phyloP scores from a whole-genome alignment of 64 coral and sea anemone species.

The Stichodactyla helianthus region DNA sequence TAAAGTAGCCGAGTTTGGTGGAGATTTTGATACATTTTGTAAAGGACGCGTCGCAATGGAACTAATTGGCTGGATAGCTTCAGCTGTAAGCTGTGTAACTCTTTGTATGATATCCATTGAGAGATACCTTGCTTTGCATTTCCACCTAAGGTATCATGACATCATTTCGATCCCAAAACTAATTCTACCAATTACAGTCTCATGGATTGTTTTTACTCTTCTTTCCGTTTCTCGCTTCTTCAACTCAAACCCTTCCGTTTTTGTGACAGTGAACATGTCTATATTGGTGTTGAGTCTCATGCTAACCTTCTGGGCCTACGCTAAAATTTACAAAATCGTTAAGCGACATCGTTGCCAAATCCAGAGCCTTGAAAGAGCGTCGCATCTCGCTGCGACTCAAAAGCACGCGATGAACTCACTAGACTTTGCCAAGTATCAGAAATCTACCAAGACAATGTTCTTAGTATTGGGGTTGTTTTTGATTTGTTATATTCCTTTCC shows the following conservation, averaged over 20 bases:
- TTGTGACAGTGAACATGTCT: not conserved
- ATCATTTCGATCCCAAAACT: conserved; percentile 32
- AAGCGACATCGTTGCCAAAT: conserved; percentile 36
- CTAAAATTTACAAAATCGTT: conserved; percentile 31
- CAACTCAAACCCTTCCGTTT: conserved; percentile 2
- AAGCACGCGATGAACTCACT: not conserved
- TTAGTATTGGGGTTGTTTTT: conserved; percentile 51
- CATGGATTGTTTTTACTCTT: conserved; percentile 16
- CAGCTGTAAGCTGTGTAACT: conserved; percentile 14
- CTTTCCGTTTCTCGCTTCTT: conserved; percentile 22
- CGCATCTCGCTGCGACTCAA: not conserved
- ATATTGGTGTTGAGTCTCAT: conserved; percentile 23
- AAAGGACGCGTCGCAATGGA: conserved; percentile 25
- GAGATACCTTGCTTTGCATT: conserved; percentile 33
- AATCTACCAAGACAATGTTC: conserved; percentile 57
- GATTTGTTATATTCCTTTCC: conserved; percentile 42
- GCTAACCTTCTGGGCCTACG: conserved; percentile 25
- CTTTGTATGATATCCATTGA: conserved; percentile 35
- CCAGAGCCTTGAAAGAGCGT: not conserved
- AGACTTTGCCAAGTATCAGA: conserved; percentile 33
- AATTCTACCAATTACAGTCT: not conserved
- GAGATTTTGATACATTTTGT: conserved; percentile 28
- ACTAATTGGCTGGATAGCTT: conserved; percentile 18
- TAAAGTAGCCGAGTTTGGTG: conserved; percentile 37
- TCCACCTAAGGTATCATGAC: conserved; percentile 35